These are phyloP conservation scores for Apus apus DNA, from an alignment of 2,113 vertebrate species.

Conservation along the genomic window DNA sequence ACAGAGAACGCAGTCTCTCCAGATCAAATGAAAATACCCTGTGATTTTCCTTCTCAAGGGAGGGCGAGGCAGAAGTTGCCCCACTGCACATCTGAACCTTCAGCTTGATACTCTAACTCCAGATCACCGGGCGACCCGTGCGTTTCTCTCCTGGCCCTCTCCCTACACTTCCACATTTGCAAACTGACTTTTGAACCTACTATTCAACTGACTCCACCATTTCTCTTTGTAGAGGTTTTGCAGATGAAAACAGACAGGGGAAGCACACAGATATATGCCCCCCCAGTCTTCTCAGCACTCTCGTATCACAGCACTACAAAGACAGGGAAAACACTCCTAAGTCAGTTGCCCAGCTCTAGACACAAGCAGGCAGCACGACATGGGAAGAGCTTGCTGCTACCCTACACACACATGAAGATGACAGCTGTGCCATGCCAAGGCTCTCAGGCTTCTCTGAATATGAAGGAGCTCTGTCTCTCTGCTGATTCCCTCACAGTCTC, in stretches of 20 bases:
- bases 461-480: background rate
- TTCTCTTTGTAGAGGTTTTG: background rate
- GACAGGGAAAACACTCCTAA: background rate
- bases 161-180: background rate
- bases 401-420: background rate
- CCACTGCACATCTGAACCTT: background rate
- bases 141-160: background rate
- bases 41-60: background rate
- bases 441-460: background rate
- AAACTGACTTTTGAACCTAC: background rate
- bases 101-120: background rate
- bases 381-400: background rate
- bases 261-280: background rate
- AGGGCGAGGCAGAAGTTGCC: background rate
- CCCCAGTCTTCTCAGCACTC: background rate
- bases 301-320: background rate
- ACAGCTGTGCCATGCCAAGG: background rate
- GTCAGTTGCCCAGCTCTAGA: background rate
- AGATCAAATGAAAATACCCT: background rate
- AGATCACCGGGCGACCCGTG: background rate
- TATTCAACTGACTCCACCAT: background rate
- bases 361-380: background rate
- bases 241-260: background rate
- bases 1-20: background rate
- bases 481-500: background rate